Conservation (phyloP, 2,797 vertebrate species). For the Pempheris klunzingeri region DNA sequence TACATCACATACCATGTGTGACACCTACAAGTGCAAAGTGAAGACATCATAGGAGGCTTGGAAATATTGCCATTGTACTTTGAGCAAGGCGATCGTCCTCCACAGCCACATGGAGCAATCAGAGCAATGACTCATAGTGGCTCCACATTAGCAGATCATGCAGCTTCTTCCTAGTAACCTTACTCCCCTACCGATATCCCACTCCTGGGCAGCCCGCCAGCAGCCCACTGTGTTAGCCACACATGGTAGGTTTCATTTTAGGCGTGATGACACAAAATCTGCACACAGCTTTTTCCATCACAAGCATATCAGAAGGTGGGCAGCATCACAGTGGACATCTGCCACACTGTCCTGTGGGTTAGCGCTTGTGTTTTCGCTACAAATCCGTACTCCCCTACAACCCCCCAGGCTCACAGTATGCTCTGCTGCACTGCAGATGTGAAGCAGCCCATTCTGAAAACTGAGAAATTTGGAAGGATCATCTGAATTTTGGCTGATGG, state of each 20-base stretch:
- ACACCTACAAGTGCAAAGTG: constrained; percentile 60
- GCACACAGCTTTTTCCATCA: constrained; percentile 72
- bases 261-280: constrained; percentile 73
- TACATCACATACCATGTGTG: constrained; percentile 51
- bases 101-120: constrained; percentile 71
- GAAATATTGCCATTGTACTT: constrained; percentile 56
- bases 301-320: constrained; percentile 66
- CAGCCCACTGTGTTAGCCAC: constrained; percentile 74
- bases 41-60: constrained; percentile 39
- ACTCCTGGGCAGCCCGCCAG: constrained; percentile 74
- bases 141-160: constrained; percentile 64
- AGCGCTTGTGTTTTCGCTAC: constrained; percentile 28
- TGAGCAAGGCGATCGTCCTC: constrained; percentile 55
- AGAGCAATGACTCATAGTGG: constrained; percentile 70
- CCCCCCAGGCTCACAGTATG: constrained; percentile 28
- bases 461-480: constrained; percentile 39
- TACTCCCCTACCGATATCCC: constrained; percentile 70
- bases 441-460: constrained; percentile 47
- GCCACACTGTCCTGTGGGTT: constrained; percentile 51
- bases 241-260: constrained; percentile 72
- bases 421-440: constrained; percentile 76
- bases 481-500: constrained; percentile 59
- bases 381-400: constrained; percentile 28
- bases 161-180: constrained; percentile 72
- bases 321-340: constrained; percentile 59